phyloP scores from a whole-genome alignment of 2,888 invertebrate genomes.

The Nezara viridula region DNA sequence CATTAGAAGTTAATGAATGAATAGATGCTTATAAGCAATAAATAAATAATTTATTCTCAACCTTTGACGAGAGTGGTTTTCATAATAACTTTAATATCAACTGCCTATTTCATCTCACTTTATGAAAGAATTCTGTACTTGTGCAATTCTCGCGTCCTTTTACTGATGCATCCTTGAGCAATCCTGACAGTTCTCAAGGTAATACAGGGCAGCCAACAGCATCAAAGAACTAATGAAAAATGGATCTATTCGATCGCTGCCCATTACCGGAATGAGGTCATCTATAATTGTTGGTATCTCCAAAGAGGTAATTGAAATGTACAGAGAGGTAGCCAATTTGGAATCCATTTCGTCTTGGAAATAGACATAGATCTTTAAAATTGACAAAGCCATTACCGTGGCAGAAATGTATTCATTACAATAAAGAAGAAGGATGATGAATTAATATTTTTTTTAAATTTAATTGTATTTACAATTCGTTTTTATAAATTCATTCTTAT shows the following conservation, averaged over 20 bases:
- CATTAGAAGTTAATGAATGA: too few relatives aligned
- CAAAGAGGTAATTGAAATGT: constrained; percentile 25
- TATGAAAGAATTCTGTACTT: not conserved
- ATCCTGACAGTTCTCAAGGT: not conserved
- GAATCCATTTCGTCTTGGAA: not conserved
- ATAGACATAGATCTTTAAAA: not conserved
- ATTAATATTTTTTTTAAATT: too few relatives aligned
- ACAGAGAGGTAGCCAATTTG: not conserved
- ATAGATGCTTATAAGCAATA: too few relatives aligned
- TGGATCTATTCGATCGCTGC: constrained; percentile 35
- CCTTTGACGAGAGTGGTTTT: too few relatives aligned
- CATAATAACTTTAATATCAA: not conserved
- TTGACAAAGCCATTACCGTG: not conserved
- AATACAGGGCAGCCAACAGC: constrained; percentile 35
- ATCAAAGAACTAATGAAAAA: constrained; percentile 47
- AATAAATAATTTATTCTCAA: too few relatives aligned
- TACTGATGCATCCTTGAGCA: not conserved
- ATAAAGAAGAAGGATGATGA: not conserved
- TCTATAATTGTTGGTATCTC: constrained; percentile 42
- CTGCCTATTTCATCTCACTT: not conserved
- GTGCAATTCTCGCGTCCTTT: not conserved
- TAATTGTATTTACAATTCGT: too few relatives aligned
- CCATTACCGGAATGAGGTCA: constrained; percentile 46
- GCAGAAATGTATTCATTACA: not conserved
- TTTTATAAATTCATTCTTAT: too few relatives aligned